A percentile compares a stretch with the other conserved stretches of the same genome.
These are phyloP conservation scores for Mesitornis unicolor DNA, from an alignment of 2,113 vertebrate genomes.

Conservation along the genomic window DNA sequence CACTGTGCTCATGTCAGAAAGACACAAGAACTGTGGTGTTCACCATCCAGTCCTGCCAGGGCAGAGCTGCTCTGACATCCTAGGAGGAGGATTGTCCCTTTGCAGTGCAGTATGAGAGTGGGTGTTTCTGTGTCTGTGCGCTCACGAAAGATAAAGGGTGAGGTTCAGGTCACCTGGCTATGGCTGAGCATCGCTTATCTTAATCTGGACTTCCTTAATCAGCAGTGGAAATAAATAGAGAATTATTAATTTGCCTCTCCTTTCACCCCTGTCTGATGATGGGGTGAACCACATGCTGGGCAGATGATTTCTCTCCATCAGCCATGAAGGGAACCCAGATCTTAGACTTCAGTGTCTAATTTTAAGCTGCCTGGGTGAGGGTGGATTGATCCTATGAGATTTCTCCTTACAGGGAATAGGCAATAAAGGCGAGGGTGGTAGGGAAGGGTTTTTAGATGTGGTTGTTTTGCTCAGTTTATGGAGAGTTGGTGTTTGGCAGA, in stretches of 20 bases:
- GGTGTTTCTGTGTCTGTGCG: neutral
- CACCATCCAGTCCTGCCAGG: neutral
- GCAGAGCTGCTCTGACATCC: neutral
- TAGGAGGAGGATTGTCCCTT: neutral
- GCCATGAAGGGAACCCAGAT: neutral
- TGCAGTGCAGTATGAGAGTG: neutral
- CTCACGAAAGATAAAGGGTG: neutral
- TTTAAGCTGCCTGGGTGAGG: neutral
- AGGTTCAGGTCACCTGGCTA: neutral
- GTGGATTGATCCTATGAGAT: neutral
- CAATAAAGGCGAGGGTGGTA: neutral
- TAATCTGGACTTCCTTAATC: neutral
- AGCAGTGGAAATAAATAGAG: neutral
- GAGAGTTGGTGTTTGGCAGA: neutral
- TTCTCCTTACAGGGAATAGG: neutral
- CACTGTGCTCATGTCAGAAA: neutral
- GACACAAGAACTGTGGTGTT: neutral
- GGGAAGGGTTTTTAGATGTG: neutral
- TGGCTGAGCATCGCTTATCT: neutral
- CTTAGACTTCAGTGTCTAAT: neutral
- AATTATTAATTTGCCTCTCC: neutral
- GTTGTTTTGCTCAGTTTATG: neutral
- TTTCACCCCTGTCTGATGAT: neutral
- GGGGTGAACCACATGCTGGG: neutral
- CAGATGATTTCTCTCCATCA: neutral